Evolutionary conservation across 1,140 invertebrate species (phyloP), one percentile per base, ranked within the genome.

Genomic region (Drosophila dunni): DNA sequence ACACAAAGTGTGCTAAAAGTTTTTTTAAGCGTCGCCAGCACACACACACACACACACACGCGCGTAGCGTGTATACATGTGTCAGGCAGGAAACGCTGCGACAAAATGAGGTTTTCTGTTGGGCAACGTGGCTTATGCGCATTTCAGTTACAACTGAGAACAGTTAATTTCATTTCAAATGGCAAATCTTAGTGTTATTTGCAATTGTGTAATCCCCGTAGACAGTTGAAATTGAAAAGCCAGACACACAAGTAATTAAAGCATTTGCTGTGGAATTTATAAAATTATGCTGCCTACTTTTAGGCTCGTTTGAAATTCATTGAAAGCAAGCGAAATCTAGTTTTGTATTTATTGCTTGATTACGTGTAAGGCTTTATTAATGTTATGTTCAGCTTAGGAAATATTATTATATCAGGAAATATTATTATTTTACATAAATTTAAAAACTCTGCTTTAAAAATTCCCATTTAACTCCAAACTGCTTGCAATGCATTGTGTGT

Each of bases 1-100:
- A 38, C 66, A 67, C 68, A 81, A 78, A 85, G 78, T 79, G 54
- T 69, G 68, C 78, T 13, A 63, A 66, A 85, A 73, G 40, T 81
- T 71, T 48, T 45, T 56, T 54, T 17, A 62, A 34, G 40, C 11
- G 13, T 29, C 46, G 0, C 61, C 17, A 46, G 5, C 54, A 48
- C 33, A 45, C 45, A 44, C 44, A n/a, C n/a, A n/a, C 54, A 48
- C 33, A 45, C 45, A 61, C 15, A 61, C 38, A 69, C n/a, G 45
- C 17, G 36, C 5, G 3, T 9, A 54, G 24, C 6, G 24, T 24
- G 7, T 6, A 6, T 61, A 11, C 33, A 58, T 34, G 8, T 48
- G 17, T 45, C 44, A 48, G 20, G n/a, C 24, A 51, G 11, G 7
- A 51, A 34, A 4, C n/a, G 24, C 29, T 51, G 50, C 29, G 50